These are phyloP conservation scores for Amiota mariae DNA, from an alignment of 2,888 invertebrate species.

Conservation along the genomic window DNA sequence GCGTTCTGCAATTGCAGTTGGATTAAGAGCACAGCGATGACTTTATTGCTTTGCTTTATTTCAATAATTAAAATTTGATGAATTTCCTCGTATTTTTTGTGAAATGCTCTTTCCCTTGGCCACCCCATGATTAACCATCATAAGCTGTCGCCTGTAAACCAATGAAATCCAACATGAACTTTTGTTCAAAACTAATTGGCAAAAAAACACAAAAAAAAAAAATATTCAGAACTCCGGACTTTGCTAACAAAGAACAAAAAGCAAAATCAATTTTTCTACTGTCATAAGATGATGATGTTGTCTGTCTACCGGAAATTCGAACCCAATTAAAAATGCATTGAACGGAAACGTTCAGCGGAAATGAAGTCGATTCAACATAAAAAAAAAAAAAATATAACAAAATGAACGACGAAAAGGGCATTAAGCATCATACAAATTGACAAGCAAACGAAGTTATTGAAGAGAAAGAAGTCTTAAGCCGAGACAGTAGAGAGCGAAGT, in stretches of 20 bases:
- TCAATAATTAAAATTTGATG: constrained; percentile 1
- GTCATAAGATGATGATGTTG: constrained; percentile 23
- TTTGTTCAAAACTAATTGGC: background rate
- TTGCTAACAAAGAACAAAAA: background rate
- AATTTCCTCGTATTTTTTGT: background rate
- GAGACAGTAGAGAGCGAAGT: too few species aligned
- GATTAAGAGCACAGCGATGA: constrained; percentile 52
- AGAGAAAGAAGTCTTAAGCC: too few species aligned
- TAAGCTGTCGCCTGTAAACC: too few species aligned
- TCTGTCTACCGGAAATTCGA: constrained; percentile 51
- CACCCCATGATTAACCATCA: too few species aligned
- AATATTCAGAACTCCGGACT: too few species aligned
- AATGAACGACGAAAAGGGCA: too few species aligned
- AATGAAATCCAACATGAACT: too few species aligned
- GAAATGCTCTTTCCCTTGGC: too few species aligned
- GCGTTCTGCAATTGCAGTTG: constrained; percentile 55
- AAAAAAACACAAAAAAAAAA: background rate
- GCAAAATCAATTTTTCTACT: constrained; percentile 28
- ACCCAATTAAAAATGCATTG: constrained; percentile 60
- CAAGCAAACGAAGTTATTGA: too few species aligned
- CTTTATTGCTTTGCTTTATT: background rate
- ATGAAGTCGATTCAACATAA: constrained; percentile 33
- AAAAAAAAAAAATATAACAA: background rate
- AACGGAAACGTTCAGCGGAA: constrained; percentile 49
- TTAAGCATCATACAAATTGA: too few species aligned